These are phyloP conservation scores for Galleria mellonella DNA, from an alignment of 1,140 invertebrate species.

Conservation along the genomic window DNA sequence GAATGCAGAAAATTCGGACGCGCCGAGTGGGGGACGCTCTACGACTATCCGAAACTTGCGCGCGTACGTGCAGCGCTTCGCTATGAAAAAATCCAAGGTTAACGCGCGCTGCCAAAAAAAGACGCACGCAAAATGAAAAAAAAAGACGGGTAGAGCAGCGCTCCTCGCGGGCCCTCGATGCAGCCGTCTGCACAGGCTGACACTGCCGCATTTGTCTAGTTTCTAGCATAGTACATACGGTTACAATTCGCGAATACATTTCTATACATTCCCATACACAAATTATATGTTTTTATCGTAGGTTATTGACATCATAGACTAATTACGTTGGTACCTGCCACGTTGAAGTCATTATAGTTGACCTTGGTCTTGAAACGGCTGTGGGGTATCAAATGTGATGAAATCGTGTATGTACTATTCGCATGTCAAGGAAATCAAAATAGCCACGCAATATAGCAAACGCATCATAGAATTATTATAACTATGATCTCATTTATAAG, in stretches of 20 bases:
- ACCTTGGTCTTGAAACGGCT: slow-evolving; percentile 7
- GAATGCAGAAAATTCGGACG: slow-evolving; percentile 73
- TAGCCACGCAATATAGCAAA: no score
- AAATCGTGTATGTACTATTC: no score
- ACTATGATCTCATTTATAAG: no score
- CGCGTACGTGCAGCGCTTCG: slow-evolving; percentile 68
- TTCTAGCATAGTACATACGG: slow-evolving; percentile 1
- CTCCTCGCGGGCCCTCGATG: slow-evolving; percentile 63
- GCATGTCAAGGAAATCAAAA: no score
- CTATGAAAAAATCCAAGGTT: slow-evolving; percentile 73
- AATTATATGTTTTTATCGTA: slow-evolving; percentile 8
- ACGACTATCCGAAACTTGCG: slow-evolving; percentile 69
- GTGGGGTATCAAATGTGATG: not conserved
- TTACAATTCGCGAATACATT: slow-evolving; percentile 2
- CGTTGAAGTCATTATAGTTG: not conserved
- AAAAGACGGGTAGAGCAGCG: slow-evolving; percentile 65
- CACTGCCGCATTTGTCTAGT: slow-evolving; percentile 11
- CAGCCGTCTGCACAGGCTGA: slow-evolving; percentile 52
- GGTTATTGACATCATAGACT: slow-evolving; percentile 11
- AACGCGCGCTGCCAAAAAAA: slow-evolving; percentile 72
- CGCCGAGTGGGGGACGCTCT: slow-evolving; percentile 69
- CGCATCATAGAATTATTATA: no score
- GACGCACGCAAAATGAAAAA: slow-evolving; percentile 68
- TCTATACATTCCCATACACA: slow-evolving; percentile 2
- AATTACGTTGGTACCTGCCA: slow-evolving; percentile 5